Conservation (phyloP, 2,797 vertebrate genomes). For the Coreius guichenoti region DNA sequence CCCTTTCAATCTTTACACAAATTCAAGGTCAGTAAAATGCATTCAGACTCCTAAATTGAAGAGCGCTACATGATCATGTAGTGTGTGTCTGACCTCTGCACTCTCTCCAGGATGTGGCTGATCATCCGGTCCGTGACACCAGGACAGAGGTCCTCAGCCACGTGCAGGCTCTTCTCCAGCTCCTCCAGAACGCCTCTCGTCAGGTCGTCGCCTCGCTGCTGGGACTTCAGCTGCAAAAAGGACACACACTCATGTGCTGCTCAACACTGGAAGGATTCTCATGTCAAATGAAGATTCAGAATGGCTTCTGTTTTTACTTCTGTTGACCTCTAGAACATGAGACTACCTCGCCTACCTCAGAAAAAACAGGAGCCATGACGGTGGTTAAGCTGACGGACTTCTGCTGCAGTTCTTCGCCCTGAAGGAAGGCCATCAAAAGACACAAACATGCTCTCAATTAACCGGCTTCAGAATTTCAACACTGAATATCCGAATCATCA, state of each 20-base stretch:
- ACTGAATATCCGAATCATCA: background rate
- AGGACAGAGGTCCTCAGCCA: slow-evolving; percentile 84
- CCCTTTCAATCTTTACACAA: background rate
- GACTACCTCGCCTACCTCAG: slow-evolving; percentile 78
- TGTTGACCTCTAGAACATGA: background rate
- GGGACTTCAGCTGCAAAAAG: slow-evolving; percentile 80
- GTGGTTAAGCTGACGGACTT: slow-evolving; percentile 81
- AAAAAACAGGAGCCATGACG: slow-evolving; percentile 85
- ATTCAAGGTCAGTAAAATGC: background rate
- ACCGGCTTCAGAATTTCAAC: background rate
- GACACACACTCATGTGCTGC: background rate
- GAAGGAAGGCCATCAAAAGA: background rate
- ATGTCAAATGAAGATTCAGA: too few relatives aligned
- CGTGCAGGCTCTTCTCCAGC: slow-evolving; percentile 85
- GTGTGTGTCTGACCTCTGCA: slow-evolving; percentile 80
- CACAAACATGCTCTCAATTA: background rate
- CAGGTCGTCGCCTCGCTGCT: slow-evolving; percentile 79
- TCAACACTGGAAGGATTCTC: background rate
- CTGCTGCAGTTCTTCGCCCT: slow-evolving; percentile 86
- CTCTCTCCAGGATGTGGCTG: slow-evolving; percentile 86
- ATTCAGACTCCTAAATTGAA: background rate
- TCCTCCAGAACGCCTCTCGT: slow-evolving; percentile 84
- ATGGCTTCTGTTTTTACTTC: background rate
- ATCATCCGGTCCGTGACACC: slow-evolving; percentile 90
- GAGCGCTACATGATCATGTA: background rate